Evolutionary conservation across 92 coral and sea anemone genomes (phyloP), one percentile per base, ranked within the genome.

Genomic region (Blastomussa wellsi): DNA sequence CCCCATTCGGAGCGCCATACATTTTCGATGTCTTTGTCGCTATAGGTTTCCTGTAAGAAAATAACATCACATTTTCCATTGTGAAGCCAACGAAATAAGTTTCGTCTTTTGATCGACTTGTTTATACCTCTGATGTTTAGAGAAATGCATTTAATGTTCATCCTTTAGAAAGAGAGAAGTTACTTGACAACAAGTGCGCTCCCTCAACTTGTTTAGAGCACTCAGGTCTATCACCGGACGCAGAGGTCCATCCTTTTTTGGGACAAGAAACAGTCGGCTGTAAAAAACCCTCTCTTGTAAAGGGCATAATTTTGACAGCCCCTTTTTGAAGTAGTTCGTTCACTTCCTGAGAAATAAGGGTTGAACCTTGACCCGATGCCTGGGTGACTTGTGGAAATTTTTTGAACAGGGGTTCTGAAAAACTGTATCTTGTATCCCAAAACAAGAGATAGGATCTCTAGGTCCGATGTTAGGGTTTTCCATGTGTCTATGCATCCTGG

Each of bases 391-490:
- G 84, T 2, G 82, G 82, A 28, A 33, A 60, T 28, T 51, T 76
- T 78, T n/a, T 80, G 85, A 57, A 52, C 2, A 31, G 87, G 80
- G 60, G 32, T 22, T 74, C 52, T 89, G 84, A 72, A 57, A 60
- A 89, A 89, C 13, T 41, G 28, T 72, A 89, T 84, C 76, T 84
- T 79, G 79, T 78, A 79, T 17, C 89, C 92, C 39, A 48, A 62
- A 68, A 90, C 92, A 76, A 90, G 42, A 36, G 57, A 74, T 38
- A 90, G 64, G 52, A 90, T 72, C 47, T 72, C 42, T 38, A 79
- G 87, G 75, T 89, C 89, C 66, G 87, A 89, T 62, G 87, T 90
- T 66, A 90, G 78, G 80, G 67, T 86, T 81, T 59, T 78, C 90
- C 90, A 86, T 10, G 84, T 39, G 28, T 60, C 85, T 79, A 85